Evolutionary conservation across 2,113 vertebrate species (phyloP).

Genomic region (Circaetus cinerascens): DNA sequence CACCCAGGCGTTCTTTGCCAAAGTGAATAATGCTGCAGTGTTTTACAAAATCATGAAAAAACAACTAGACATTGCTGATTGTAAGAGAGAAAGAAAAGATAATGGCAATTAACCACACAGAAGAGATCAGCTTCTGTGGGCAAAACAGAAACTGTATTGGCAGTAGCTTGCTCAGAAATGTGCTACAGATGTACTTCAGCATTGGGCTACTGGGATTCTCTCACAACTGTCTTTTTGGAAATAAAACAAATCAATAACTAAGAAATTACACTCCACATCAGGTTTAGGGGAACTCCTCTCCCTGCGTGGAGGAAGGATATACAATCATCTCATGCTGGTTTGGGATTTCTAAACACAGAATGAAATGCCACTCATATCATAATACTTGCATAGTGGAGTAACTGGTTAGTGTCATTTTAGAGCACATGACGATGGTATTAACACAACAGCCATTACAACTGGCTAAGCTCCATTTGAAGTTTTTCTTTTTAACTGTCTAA

Average conservation of each 20-base stretch:
- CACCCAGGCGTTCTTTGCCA: background rate
- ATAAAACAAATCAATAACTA: slow-evolving; percentile 29
- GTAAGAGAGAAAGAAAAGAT: slow-evolving; percentile 4
- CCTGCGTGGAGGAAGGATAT: background rate
- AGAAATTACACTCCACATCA: slow-evolving; percentile 21
- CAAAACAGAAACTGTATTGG: slow-evolving; percentile 33
- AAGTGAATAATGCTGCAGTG: background rate
- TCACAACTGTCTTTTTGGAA: slow-evolving; percentile 10
- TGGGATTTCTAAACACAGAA: slow-evolving; percentile 19
- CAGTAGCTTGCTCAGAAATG: slow-evolving; percentile 21
- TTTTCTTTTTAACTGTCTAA: background rate
- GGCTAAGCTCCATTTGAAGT: background rate
- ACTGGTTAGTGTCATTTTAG: slow-evolving; percentile 2
- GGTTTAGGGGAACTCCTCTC: slow-evolving; percentile 26
- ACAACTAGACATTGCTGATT: background rate
- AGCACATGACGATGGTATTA: background rate
- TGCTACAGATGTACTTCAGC: slow-evolving; percentile 9
- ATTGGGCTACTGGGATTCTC: background rate
- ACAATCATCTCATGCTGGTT: slow-evolving; percentile 29
- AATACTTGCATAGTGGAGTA: background rate
- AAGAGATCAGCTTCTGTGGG: slow-evolving; percentile 49
- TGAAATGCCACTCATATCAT: background rate
- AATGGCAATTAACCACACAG: slow-evolving; percentile 33
- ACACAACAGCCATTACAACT: background rate
- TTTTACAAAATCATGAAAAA: background rate